A percentile compares a stretch with the other conserved stretches of the same genome.
Evolutionary conservation across 2,797 vertebrate genomes (phyloP).

Genomic region (Acrossocheilus fasciatus): DNA sequence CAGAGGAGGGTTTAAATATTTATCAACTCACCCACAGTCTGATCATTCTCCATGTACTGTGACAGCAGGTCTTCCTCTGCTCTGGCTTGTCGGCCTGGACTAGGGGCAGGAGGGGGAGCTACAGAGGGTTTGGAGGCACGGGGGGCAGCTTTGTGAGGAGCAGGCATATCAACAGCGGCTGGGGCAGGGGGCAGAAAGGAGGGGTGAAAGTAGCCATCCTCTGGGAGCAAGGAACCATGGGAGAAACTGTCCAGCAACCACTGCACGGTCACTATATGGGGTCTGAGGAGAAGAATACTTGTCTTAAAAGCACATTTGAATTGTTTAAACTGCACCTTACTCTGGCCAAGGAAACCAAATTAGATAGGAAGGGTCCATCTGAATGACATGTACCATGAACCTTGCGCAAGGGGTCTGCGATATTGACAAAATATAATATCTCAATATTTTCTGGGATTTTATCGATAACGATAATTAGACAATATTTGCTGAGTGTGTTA

Average conservation of each 20-base stretch:
- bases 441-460: too few species aligned
- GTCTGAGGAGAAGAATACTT: slow-evolving; percentile 74
- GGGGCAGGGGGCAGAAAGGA: slow-evolving; percentile 83
- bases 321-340: not conserved
- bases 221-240: slow-evolving; percentile 84
- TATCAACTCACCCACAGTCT: slow-evolving; percentile 79
- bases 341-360: not conserved
- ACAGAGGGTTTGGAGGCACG: slow-evolving; percentile 53
- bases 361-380: not conserved
- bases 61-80: slow-evolving; percentile 91
- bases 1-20: not conserved
- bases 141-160: slow-evolving; percentile 55
- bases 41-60: slow-evolving; percentile 86
- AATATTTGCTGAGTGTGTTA: too few species aligned
- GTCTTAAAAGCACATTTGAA: not conserved
- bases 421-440: too few species aligned
- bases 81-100: slow-evolving; percentile 67
- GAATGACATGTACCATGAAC: not conserved
- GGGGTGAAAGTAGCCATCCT: slow-evolving; percentile 84
- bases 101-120: slow-evolving; percentile 57
- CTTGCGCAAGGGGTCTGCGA: not conserved
- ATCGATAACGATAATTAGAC: too few species aligned
- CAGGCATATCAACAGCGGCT: slow-evolving; percentile 73
- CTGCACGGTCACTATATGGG: slow-evolving; percentile 88
- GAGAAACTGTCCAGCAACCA: slow-evolving; percentile 93